phyloP scores from a whole-genome alignment of 1,140 invertebrate species.

The Musca vetustissima region DNA sequence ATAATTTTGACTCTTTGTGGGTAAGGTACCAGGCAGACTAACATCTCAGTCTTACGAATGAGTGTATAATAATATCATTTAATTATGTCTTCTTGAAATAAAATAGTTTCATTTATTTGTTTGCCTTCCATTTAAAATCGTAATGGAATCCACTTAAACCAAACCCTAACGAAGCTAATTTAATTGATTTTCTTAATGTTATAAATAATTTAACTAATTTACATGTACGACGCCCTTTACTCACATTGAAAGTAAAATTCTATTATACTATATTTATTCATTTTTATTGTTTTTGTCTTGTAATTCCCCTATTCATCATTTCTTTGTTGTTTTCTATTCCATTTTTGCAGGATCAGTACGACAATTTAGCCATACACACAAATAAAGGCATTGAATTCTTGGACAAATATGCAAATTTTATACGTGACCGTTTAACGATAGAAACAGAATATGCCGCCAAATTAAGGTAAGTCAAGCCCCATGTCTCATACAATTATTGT shows the following conservation, averaged over 20 bases:
- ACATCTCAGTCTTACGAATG: too few relatives aligned
- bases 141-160: too few relatives aligned
- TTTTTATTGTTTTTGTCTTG: slow-evolving; percentile 15
- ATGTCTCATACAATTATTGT: background rate
- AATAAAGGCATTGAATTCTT: slow-evolving; percentile 97
- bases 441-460: slow-evolving; percentile 96
- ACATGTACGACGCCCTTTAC: too few relatives aligned
- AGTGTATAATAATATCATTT: too few relatives aligned
- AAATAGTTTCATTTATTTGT: too few relatives aligned
- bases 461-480: slow-evolving; percentile 85
- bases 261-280: background rate
- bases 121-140: too few relatives aligned
- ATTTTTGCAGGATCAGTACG: slow-evolving; percentile 89
- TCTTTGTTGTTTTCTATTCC: slow-evolving; percentile 12
- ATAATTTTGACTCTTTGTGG: too few relatives aligned
- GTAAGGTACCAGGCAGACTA: too few relatives aligned
- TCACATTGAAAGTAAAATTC: background rate
- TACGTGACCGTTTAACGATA: slow-evolving; percentile 89
- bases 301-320: background rate
- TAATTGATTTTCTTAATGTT: too few relatives aligned
- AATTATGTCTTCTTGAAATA: too few relatives aligned
- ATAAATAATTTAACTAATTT: too few relatives aligned
- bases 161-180: too few relatives aligned
- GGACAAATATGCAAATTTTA: slow-evolving; percentile 92
- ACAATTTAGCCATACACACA: slow-evolving; percentile 91